phyloP scores from a whole-genome alignment of 2,113 vertebrate species.

The Phalacrocorax aristotelis region DNA sequence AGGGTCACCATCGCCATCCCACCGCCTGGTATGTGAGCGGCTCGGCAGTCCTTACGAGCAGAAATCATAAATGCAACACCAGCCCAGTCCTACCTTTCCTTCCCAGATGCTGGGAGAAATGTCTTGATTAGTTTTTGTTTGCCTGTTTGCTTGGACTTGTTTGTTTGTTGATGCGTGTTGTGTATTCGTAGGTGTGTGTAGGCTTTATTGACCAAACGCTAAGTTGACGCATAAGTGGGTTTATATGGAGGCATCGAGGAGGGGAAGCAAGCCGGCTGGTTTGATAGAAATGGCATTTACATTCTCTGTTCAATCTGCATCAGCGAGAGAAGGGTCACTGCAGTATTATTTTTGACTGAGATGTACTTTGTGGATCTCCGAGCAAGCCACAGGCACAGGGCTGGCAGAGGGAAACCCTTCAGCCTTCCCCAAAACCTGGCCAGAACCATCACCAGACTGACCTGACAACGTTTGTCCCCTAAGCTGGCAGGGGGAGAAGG shows the following conservation, averaged over 20 bases:
- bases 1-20: background rate
- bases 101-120: background rate
- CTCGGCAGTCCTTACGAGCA: background rate
- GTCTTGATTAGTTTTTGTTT: background rate
- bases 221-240: background rate
- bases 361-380: background rate
- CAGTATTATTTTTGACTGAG: background rate
- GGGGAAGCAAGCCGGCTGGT: background rate
- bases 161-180: background rate
- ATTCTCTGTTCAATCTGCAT: background rate
- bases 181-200: background rate
- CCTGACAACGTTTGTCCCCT: background rate
- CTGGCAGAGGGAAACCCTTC: background rate
- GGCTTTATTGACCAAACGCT: background rate
- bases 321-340: background rate
- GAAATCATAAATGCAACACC: background rate
- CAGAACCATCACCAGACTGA: background rate
- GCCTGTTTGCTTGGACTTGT: background rate
- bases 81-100: background rate
- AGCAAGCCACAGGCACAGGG: background rate
- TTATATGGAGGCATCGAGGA: background rate
- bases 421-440: background rate
- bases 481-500: background rate
- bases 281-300: background rate
- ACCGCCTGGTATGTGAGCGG: fast-evolving